phyloP scores from a whole-genome alignment of 2,888 invertebrate species.

The Stenchaetothrips biformis region DNA sequence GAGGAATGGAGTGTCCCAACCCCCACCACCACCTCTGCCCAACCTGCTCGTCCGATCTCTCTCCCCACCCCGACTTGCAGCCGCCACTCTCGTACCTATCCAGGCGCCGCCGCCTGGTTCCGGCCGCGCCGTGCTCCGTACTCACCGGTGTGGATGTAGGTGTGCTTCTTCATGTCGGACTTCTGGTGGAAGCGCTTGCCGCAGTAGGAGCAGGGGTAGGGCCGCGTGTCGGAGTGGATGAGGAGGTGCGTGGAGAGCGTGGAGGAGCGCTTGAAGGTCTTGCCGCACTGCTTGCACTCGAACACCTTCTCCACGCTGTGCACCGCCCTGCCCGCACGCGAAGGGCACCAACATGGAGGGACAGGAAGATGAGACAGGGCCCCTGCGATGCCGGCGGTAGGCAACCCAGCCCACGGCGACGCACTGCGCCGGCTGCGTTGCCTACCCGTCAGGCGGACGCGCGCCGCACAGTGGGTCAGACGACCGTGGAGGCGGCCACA shows the following conservation, averaged over 20 bases:
- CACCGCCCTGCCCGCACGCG: constrained; percentile 61
- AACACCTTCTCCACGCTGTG: constrained; percentile 91
- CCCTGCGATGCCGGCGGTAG: background rate
- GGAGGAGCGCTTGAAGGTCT: constrained; percentile 92
- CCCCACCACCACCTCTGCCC: too few relatives aligned
- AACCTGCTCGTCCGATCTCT: too few relatives aligned
- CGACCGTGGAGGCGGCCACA: too few relatives aligned
- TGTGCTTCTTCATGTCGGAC: constrained; percentile 99
- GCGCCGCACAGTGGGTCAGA: too few relatives aligned
- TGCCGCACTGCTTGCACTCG: constrained; percentile 95
- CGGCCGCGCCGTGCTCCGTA: constrained; percentile 36
- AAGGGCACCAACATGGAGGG: too few relatives aligned
- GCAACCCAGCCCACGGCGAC: background rate
- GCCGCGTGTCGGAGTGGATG: constrained; percentile 94
- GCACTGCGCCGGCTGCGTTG: background rate
- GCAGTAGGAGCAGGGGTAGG: constrained; percentile 97
- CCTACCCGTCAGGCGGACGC: too few relatives aligned
- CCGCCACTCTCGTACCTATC: too few relatives aligned
- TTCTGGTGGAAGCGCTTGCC: constrained; percentile 99
- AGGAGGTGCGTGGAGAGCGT: constrained; percentile 95
- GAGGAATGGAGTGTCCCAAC: too few relatives aligned
- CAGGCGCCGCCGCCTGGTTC: background rate
- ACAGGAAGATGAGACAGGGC: background rate
- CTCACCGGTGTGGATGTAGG: constrained; percentile 89
- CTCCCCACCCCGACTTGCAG: too few relatives aligned